Base-by-base conservation (phyloP, 2,113 vertebrate genomes). In the Thryonomys swinderianus region DNA sequence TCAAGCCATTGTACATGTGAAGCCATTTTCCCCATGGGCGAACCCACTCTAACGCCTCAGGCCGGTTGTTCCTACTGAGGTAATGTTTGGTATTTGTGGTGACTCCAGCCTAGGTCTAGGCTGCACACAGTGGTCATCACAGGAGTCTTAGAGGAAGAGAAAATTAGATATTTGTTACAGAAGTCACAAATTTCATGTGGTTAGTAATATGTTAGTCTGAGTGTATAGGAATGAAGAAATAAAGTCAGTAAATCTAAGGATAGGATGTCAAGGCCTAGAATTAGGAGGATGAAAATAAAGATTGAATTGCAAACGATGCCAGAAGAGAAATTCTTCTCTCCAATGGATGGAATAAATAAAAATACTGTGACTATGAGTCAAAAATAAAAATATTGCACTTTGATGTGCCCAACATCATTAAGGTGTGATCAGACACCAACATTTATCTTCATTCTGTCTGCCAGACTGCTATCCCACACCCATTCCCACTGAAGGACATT, bases 401-500 rank as follows among this genome's bases (percentile, higher is more conserved):
- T 8, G 1, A 13, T 57, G 40, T 30, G 21, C 30, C 7, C 48
- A 66, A 2, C 6, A 61, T 27, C 37, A 53, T 78, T 82, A 69
- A 79, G 67, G 27, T 45, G 16, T 88, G 34, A 85, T 62, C 34
- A 83, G 71, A 81, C 40, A 67, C n/a, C 94, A 85, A 78, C 7
- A 85, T 87, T 59, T 81, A 55, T 95, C 69, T 94, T 94, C 25
- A 83, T 88, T 80, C 67, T 94, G 51, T 67, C 37, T 59, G 21
- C 37, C 37, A 80, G n/a, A 40, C 40, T 17, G 48, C n/a, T n/a
- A 66, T 16, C 17, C 27, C 2, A 20, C 2, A 23, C 20, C 30
- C 37, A 64, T 83, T 69, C 76, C 27, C 53, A 48, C 21, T 1
- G 0, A 21, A 61, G 21, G 42, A 88, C 55, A 61, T 13, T 87